Conservation (phyloP, 2,888 invertebrate genomes). For the Andrena fulva region DNA sequence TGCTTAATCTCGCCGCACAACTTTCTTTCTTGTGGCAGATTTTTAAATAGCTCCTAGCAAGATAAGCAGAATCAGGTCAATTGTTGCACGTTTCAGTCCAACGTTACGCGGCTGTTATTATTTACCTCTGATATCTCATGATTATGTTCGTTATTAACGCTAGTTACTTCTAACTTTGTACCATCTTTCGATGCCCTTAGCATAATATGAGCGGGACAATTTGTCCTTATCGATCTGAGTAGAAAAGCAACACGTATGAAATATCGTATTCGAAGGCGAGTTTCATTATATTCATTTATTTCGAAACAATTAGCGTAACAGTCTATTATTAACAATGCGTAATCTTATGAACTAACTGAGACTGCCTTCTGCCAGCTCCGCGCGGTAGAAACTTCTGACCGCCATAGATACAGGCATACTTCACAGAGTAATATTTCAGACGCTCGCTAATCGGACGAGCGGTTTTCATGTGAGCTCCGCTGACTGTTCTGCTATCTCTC, state of each 20-base stretch:
- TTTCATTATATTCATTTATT: constrained; percentile 23
- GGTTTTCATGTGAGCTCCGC: constrained; percentile 84
- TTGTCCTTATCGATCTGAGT: constrained; percentile 82
- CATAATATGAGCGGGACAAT: constrained; percentile 85
- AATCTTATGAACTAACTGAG: constrained; percentile 78
- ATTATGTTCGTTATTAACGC: constrained; percentile 85
- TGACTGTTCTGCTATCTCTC: constrained; percentile 84
- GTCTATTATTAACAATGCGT: constrained; percentile 4
- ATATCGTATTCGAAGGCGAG: not conserved
- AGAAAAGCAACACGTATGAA: constrained; percentile 10
- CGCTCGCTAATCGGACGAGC: constrained; percentile 83
- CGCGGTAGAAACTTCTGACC: constrained; percentile 84
- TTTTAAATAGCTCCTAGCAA: constrained; percentile 81
- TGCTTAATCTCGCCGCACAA: constrained; percentile 82
- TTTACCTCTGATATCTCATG: constrained; percentile 84
- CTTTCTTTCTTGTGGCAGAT: constrained; percentile 83
- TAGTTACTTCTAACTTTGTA: constrained; percentile 84
- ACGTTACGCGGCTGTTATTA: not conserved
- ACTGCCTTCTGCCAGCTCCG: constrained; percentile 82
- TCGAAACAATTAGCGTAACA: constrained; percentile 1
- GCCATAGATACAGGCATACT: constrained; percentile 85
- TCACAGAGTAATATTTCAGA: constrained; percentile 84
- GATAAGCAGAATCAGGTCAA: constrained; percentile 10
- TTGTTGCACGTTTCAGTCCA: constrained; percentile 7
- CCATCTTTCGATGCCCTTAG: constrained; percentile 84